These are phyloP conservation scores for Xenopus tropicalis DNA, from an alignment of 2,113 vertebrate species.

Conservation along the genomic window DNA sequence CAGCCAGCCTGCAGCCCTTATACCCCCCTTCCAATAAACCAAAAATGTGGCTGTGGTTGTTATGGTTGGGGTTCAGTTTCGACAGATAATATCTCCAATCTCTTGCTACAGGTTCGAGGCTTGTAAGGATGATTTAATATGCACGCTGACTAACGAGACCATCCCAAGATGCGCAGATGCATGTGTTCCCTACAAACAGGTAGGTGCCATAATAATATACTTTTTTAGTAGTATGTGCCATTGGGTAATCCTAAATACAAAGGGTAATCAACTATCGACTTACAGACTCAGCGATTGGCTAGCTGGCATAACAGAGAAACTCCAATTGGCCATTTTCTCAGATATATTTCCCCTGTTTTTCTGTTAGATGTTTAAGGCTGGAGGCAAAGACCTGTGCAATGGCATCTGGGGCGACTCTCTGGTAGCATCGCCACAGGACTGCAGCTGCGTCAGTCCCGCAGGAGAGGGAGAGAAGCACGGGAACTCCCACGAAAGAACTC, in stretches of 20 bases:
- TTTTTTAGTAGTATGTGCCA: no score
- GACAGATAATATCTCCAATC: neutral
- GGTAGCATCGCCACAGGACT: neutral
- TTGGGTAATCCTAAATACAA: no score
- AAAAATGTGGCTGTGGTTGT: no score
- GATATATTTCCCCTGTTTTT: no score
- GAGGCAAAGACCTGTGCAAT: conserved; percentile 14
- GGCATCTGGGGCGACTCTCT: conserved; percentile 23
- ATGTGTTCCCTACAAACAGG: conserved; percentile 20
- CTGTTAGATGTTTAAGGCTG: neutral
- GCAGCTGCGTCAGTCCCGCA: conserved; percentile 12
- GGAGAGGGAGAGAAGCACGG: neutral
- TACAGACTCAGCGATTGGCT: no score
- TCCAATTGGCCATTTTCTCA: no score
- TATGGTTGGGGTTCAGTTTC: no score
- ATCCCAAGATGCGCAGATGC: conserved; percentile 4
- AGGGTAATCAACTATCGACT: no score
- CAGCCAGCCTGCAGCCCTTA: no score
- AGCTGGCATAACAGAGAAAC: no score
- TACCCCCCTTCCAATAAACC: no score
- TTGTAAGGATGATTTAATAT: conserved; percentile 33
- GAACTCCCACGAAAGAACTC: conserved; percentile 6
- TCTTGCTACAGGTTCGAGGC: conserved; percentile 28
- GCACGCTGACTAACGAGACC: neutral
- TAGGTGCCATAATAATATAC: neutral